Percentiles rank a stretch among this genome's conserved stretches.
These are phyloP conservation scores for Peromyscus maniculatus DNA, from an alignment of 2,113 vertebrate species.

Conservation along the genomic window DNA sequence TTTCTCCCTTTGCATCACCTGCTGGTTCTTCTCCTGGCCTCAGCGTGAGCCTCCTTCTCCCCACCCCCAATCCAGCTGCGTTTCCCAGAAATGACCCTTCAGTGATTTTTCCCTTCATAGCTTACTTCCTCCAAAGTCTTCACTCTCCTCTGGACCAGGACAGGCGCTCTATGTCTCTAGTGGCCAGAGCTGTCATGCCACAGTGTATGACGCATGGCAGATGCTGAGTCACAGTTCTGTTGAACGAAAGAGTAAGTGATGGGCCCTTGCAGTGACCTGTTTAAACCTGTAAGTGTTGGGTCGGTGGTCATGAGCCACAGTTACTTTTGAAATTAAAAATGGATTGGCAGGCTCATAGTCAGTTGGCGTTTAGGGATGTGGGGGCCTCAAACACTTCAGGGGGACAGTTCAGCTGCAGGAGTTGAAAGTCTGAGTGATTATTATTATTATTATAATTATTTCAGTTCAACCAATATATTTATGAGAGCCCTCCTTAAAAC, in stretches of 20 bases:
- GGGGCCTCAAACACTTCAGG: background rate
- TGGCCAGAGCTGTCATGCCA: fast-evolving
- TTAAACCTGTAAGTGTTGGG: background rate
- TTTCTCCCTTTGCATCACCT: background rate
- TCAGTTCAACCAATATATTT: background rate
- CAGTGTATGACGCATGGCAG: background rate
- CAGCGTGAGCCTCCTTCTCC: background rate
- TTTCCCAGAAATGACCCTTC: background rate
- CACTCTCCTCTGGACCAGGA: background rate
- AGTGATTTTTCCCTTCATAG: background rate
- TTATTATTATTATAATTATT: background rate
- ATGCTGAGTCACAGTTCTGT: background rate
- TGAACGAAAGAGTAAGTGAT: background rate
- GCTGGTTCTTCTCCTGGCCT: background rate
- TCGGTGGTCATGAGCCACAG: too few species aligned
- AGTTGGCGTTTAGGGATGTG: background rate
- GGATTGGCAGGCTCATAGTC: background rate
- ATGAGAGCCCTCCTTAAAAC: conserved; percentile 29
- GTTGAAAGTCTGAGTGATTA: background rate
- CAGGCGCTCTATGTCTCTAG: background rate
- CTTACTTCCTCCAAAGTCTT: background rate
- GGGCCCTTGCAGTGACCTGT: background rate
- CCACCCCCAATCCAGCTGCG: fast-evolving
- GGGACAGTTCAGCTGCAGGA: background rate
- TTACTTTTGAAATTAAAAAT: conserved; percentile 5